A percentile compares a stretch with the other conserved stretches of the same genome.
Evolutionary conservation across 2,797 vertebrate species (phyloP).

Genomic region (Acrossocheilus fasciatus): DNA sequence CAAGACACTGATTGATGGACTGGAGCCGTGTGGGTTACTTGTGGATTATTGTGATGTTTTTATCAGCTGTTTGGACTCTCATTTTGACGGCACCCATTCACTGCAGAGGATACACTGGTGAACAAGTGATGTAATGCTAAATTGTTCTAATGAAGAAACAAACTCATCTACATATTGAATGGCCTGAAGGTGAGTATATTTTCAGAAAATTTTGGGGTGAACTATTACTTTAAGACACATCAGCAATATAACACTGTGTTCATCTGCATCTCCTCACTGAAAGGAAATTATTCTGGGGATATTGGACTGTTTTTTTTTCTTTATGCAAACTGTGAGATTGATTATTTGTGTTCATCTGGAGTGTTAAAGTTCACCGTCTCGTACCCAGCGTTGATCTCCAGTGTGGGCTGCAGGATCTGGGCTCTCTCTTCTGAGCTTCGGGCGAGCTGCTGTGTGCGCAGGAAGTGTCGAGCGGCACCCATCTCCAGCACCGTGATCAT

Average conservation of each 20-base stretch:
- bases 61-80: background rate
- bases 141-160: background rate
- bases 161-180: too few species aligned
- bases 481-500: slow-evolving; percentile 99
- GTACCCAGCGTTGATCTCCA: slow-evolving; percentile 95
- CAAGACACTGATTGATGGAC: background rate
- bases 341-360: too few species aligned
- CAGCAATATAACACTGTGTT: background rate
- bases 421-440: slow-evolving; percentile 89
- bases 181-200: too few species aligned
- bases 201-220: too few species aligned
- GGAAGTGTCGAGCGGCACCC: slow-evolving; percentile 95
- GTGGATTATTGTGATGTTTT: background rate
- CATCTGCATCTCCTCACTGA: background rate
- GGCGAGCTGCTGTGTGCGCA: slow-evolving; percentile 95
- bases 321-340: background rate
- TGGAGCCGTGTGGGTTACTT: background rate
- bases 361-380: background rate
- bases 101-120: background rate
- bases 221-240: too few species aligned
- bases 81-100: background rate
- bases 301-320: background rate
- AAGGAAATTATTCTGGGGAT: background rate
- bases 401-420: slow-evolving; percentile 93
- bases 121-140: background rate